These are phyloP conservation scores for Corythaeola cristata DNA, from an alignment of 2,113 vertebrate genomes.

Conservation along the genomic window DNA sequence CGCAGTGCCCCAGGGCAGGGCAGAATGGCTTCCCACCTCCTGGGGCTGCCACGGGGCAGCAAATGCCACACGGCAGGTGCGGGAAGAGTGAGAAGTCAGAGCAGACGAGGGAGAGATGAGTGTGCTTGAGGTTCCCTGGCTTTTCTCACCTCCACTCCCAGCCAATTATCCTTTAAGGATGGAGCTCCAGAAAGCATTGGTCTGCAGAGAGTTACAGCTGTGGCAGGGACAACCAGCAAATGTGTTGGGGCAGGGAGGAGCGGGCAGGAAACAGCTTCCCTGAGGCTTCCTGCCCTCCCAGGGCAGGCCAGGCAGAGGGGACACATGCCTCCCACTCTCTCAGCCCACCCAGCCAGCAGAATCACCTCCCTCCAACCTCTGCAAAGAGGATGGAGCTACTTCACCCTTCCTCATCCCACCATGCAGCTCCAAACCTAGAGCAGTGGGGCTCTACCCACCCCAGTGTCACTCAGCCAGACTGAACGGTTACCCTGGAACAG, in stretches of 20 bases:
- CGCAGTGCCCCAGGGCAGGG: not conserved
- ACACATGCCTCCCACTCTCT: not conserved
- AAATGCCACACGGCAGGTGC: not conserved
- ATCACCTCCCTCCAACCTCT: not conserved
- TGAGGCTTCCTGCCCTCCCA: not conserved
- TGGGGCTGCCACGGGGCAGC: not conserved
- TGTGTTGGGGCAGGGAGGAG: not conserved
- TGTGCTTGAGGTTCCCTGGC: not conserved
- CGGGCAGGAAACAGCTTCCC: not conserved
- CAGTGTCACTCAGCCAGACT: not conserved
- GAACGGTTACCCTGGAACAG: not conserved
- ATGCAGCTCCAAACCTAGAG: not conserved
- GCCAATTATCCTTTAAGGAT: not conserved
- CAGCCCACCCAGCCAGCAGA: not conserved
- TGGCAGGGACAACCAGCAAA: not conserved
- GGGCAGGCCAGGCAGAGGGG: not conserved
- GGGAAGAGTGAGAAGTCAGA: not conserved
- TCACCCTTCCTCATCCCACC: not conserved
- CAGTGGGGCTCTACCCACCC: not conserved
- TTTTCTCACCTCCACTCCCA: not conserved
- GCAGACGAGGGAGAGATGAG: not conserved
- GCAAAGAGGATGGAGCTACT: not conserved
- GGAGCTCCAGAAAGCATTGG: not conserved
- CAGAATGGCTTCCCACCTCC: not conserved
- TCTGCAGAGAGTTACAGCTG: not conserved